Percentiles rank a stretch among this genome's conserved stretches.
These are phyloP conservation scores for Myzus persicae DNA, from an alignment of 1,140 invertebrate species.

Conservation along the genomic window DNA sequence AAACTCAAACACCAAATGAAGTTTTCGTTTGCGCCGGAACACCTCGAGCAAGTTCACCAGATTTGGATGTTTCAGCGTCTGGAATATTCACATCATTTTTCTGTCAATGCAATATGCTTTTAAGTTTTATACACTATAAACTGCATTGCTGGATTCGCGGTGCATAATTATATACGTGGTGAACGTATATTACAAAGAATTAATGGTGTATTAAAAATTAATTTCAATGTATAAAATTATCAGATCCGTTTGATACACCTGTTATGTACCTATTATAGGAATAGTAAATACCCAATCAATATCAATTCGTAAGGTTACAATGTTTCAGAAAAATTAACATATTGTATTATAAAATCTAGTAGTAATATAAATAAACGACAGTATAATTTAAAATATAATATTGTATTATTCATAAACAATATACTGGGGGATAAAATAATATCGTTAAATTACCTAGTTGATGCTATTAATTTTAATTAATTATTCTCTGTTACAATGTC, in stretches of 20 bases:
- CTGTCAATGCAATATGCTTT: not conserved
- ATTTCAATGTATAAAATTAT: not conserved
- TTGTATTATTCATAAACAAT: not conserved
- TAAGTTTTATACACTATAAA: not conserved
- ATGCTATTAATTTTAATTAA: not conserved
- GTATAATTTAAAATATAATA: not conserved
- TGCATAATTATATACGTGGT: not conserved
- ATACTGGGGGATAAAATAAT: not conserved
- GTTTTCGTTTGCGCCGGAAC: slow-evolving; percentile 92
- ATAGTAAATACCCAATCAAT: not conserved
- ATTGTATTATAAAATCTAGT: not conserved
- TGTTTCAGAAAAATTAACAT: not conserved
- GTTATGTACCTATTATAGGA: not conserved
- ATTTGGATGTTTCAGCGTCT: slow-evolving; percentile 99
- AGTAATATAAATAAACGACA: not conserved
- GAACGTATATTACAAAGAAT: not conserved
- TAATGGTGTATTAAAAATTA: not conserved
- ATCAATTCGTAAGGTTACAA: not conserved
- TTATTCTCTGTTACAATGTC: not conserved
- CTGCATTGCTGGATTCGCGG: not conserved
- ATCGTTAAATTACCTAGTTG: not conserved
- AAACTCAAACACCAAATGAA: slow-evolving; percentile 98
- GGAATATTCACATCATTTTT: slow-evolving; percentile 53
- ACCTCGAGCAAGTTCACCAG: slow-evolving; percentile 97
- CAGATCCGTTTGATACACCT: not conserved